Percentiles rank a stretch among this genome's conserved stretches.
Conservation (phyloP, 2,888 invertebrate species). For the Laothoe populi region DNA sequence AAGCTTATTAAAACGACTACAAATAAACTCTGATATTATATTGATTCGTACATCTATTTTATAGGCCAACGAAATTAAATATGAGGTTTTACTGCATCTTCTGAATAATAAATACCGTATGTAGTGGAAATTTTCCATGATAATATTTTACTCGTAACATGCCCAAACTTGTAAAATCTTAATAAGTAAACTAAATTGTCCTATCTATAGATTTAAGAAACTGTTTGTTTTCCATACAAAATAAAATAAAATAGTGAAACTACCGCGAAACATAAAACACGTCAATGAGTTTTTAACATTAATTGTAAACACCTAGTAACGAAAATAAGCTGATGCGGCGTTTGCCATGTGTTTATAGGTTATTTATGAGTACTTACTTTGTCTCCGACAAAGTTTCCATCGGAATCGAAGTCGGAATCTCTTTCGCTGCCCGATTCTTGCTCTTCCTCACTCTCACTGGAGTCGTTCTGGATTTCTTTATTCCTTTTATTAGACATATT, state of each 20-base stretch:
- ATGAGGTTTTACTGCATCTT: slow-evolving; percentile 6
- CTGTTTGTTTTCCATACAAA: no score
- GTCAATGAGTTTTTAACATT: not conserved
- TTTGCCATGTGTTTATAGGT: slow-evolving; percentile 67
- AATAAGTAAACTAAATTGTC: no score
- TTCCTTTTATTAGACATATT: slow-evolving; percentile 78
- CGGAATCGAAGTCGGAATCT: slow-evolving; percentile 78
- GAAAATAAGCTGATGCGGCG: not conserved
- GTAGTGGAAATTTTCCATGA: not conserved
- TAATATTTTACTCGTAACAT: no score
- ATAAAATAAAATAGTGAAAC: no score
- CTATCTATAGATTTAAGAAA: no score
- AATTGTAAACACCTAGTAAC: not conserved
- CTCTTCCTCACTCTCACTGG: slow-evolving; percentile 78
- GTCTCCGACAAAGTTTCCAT: slow-evolving; percentile 82
- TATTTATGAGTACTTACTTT: slow-evolving; percentile 66
- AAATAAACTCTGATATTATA: not conserved
- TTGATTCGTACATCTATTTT: not conserved
- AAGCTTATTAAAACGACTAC: no score
- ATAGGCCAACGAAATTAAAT: not conserved
- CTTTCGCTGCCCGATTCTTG: slow-evolving; percentile 68
- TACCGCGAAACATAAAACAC: not conserved
- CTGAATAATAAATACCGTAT: slow-evolving; percentile 1
- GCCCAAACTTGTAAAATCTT: no score
- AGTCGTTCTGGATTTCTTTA: slow-evolving; percentile 66